Percentiles rank a stretch among this genome's conserved stretches.
Conservation (phyloP, 2,888 invertebrate species). For the Slavum lentiscoides region DNA sequence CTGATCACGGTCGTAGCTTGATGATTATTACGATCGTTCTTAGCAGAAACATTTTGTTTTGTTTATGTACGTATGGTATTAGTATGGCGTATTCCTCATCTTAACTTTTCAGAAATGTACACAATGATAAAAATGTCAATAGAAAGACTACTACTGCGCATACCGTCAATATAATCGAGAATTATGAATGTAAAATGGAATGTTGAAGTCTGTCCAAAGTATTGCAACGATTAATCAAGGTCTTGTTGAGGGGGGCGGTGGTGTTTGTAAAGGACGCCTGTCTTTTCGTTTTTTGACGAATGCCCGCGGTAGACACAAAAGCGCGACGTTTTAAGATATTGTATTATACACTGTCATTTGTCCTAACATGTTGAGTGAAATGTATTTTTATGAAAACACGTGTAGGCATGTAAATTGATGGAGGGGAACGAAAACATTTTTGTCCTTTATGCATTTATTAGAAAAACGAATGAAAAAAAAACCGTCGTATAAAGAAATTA, state of each 20-base stretch:
- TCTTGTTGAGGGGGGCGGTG: neutral
- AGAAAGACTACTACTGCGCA: neutral
- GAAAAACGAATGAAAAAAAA: neutral
- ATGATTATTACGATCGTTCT: no score
- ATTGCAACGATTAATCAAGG: slow-evolving; percentile 32
- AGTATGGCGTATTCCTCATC: no score
- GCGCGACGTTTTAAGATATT: slow-evolving; percentile 14
- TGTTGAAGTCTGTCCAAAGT: slow-evolving; percentile 1
- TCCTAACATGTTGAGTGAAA: neutral
- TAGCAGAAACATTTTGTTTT: no score
- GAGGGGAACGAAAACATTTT: neutral
- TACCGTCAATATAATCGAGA: slow-evolving; percentile 1
- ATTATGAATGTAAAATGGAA: slow-evolving; percentile 17
- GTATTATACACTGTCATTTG: slow-evolving; percentile 24
- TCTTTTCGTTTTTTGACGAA: slow-evolving; percentile 30
- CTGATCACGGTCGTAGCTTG: no score
- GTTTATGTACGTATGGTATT: no score
- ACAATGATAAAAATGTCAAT: neutral
- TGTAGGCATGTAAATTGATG: neutral
- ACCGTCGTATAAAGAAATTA: neutral
- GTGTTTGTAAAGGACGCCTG: slow-evolving; percentile 13
- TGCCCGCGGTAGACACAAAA: slow-evolving; percentile 19
- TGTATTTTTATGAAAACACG: slow-evolving; percentile 26
- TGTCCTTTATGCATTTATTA: neutral
- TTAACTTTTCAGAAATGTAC: neutral